Evolutionary conservation across 2,888 invertebrate species (phyloP).

Genomic region (Parnassius apollo): DNA sequence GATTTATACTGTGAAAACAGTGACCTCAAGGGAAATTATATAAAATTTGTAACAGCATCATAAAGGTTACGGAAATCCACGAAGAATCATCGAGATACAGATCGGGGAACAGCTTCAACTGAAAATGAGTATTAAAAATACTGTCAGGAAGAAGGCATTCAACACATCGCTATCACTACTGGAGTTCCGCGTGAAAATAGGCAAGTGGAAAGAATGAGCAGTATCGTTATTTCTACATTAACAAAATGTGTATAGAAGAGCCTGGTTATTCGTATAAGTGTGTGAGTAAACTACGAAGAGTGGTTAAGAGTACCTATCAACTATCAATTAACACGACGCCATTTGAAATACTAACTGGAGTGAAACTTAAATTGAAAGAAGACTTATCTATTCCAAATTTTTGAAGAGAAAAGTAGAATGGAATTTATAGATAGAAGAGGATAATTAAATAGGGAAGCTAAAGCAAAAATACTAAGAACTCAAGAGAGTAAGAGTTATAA

Average conservation of each 20-base stretch:
- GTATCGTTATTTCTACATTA: constrained; percentile 4
- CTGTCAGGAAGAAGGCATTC: background rate
- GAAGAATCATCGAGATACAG: constrained; percentile 16
- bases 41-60: constrained; percentile 40
- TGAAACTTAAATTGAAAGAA: background rate
- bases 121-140: constrained; percentile 17
- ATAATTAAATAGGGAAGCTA: background rate
- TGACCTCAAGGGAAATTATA: constrained; percentile 41
- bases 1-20: constrained; percentile 45
- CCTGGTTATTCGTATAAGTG: constrained; percentile 12
- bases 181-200: background rate
- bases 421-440: constrained; percentile 3
- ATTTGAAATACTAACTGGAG: constrained; percentile 4
- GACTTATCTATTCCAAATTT: background rate
- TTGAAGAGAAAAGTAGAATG: background rate
- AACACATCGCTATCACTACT: constrained; percentile 9
- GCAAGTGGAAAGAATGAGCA: constrained; percentile 4
- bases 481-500: constrained; percentile 28
- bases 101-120: constrained; percentile 20
- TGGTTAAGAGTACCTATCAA: constrained; percentile 1
- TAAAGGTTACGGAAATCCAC: constrained; percentile 17
- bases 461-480: constrained; percentile 22
- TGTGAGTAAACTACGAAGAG: constrained; percentile 7
- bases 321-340: constrained; percentile 1
- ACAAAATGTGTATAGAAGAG: constrained; percentile 13